Base-by-base conservation (phyloP, 2,113 vertebrate genomes). In the Caretta caretta region DNA sequence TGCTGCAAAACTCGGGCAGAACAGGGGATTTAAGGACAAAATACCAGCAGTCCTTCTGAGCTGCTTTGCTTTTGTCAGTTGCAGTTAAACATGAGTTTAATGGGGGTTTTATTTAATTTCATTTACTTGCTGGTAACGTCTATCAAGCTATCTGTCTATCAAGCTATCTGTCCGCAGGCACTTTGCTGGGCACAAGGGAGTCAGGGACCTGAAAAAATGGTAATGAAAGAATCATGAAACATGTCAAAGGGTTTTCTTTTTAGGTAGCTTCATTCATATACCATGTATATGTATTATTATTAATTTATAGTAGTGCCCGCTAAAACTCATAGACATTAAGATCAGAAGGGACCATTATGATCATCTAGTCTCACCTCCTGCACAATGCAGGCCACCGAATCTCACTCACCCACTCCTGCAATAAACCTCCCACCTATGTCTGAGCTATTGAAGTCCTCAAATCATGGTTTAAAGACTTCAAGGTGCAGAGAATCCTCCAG, bases 141-240 rank as follows among this genome's bases (percentile, higher is more conserved):
- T 19, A 5, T 69, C 8, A 17, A 69, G 31, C 31, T 54, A 5
- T 59, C 48, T 10, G 88, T 8, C 50, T 19, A 10, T 69, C 7
- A 17, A 69, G 35, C 35, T 54, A 4, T 59, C 48, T 10, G 88
- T 42, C 56, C 7, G 20, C 11, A 14, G 46, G 46, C 35, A 5
- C 46, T 65, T 38, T 19, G 2, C 24, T 49, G n/a, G 57, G 42
- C 5, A 2, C 0, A 0, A 31, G 79, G 46, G 65, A 69, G 35
- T 17, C 14, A 7, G 5, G 29, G 14, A 65, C 31, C 7, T 65
- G 31, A n/a, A 69, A n/a, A 20, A n/a, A n/a, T 65, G 19, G 11
- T n/a, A 49, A 20, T 35, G 38, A 2, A 1, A n/a, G 9, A 1
- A 20, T n/a, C 69, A 2, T 3, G 42, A 38, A 16, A 24, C 38